These are phyloP conservation scores for Hypomecis punctinalis DNA, from an alignment of 2,888 invertebrate species.

Conservation along the genomic window DNA sequence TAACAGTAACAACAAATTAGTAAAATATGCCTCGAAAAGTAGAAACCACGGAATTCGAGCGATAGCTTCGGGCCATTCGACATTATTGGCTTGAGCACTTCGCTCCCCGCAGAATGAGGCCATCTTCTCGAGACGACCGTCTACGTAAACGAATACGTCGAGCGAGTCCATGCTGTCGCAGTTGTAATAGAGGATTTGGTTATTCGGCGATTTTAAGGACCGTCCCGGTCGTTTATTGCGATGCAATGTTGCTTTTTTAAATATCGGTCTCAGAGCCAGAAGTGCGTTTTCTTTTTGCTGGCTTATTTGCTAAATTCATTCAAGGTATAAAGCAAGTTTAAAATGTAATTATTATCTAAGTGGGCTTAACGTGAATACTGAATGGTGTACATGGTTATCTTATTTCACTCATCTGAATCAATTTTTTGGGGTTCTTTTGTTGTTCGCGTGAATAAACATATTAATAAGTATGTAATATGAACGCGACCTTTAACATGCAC, in stretches of 20 bases:
- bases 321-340: no score
- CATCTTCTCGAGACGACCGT: conserved; percentile 93
- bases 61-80: conserved; percentile 94
- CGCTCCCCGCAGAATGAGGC: conserved; percentile 94
- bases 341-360: no score
- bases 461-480: no score
- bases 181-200: conserved; percentile 81
- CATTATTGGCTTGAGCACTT: conserved; percentile 95
- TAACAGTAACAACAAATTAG: no score
- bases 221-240: conserved; percentile 21
- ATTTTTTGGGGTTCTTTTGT: no score
- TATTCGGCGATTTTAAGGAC: conserved; percentile 43
- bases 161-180: conserved; percentile 92
- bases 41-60: conserved; percentile 92
- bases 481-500: no score
- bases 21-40: conserved; percentile 88
- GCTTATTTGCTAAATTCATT: no score
- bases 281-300: background rate
- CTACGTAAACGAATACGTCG: conserved; percentile 92
- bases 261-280: conserved; percentile 14
- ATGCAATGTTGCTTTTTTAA: conserved; percentile 17
- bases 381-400: no score
- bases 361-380: no score
- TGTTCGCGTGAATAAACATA: no score
- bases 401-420: no score